Base-by-base conservation (phyloP, 2,113 vertebrate genomes). In the Crypturellus undulatus region DNA sequence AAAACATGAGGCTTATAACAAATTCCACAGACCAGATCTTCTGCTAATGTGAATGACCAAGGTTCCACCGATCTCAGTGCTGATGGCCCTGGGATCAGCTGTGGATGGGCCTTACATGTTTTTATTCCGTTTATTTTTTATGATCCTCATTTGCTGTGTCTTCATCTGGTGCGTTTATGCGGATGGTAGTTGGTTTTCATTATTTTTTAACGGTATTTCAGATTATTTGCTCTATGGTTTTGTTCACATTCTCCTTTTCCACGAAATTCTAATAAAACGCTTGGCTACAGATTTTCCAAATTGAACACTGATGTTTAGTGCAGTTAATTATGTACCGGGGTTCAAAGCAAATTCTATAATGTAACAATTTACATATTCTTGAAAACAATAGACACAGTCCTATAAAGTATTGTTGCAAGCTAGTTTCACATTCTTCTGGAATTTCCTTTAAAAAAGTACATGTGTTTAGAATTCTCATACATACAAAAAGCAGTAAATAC, bases 351-450 rank as follows among this genome's bases (percentile, higher is more conserved):
- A 84, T 95, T 91, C 88, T 89, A 58, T 79, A 93, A 58, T 91
- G 77, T 93, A 84, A 68, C 93, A 86, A 94, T 96, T 96, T 94
- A 90, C 94, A 92, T 86, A 94, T 87, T 93, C 79, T 93, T 91
- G 95, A 96, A 96, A 97, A 98, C 97, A 97, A 96, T 93, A 76
- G 87, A 52, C 84, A 78, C 32, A 87, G 88, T 92, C 12, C 22
- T 96, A 92, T 90, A 89, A 87, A 96, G 95, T 97, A 96, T 96
- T 97, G 97, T 94, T 95, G 85, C 96, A 96, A 97, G 97, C 97
- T 91, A 92, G 84, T 93, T 94, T 81, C 86, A 62, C 14, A 96
- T 91, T 82, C 73, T 81, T 94, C 92, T 93, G 94, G 96, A 97
- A 97, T 98, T 96, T 96, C 94, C 96, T 97, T 90, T 77, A 84